phyloP scores from a whole-genome alignment of 2,113 vertebrate genomes.

The Gambusia affinis region DNA sequence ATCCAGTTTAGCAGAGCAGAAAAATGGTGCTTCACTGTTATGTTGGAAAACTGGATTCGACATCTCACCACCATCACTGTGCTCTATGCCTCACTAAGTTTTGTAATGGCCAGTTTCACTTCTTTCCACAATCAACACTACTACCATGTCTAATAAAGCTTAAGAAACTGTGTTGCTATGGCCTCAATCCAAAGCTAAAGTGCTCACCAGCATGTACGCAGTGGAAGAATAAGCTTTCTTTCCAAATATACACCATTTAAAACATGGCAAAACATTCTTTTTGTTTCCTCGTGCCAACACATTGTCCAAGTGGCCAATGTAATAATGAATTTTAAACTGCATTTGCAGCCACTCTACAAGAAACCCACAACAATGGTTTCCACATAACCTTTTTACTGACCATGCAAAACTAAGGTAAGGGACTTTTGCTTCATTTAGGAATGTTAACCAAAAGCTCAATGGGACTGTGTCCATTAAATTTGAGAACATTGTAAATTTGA shows the following conservation, averaged over 20 bases:
- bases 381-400: constrained; percentile 67
- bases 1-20: not conserved
- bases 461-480: not conserved
- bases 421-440: constrained; percentile 36
- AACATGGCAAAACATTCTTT: constrained; percentile 57
- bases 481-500: not conserved
- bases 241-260: constrained; percentile 28
- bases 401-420: constrained; percentile 44
- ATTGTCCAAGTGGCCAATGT: constrained; percentile 67
- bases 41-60: constrained; percentile 22
- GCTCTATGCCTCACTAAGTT: constrained; percentile 27
- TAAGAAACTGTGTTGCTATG: constrained; percentile 56
- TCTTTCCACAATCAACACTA: constrained; percentile 44
- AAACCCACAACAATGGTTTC: constrained; percentile 72
- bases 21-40: not conserved
- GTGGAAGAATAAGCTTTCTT: constrained; percentile 38
- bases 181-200: constrained; percentile 47
- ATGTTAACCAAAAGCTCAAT: constrained; percentile 43
- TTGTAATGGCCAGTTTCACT: constrained; percentile 31
- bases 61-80: constrained; percentile 39
- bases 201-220: constrained; percentile 44
- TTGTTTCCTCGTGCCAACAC: constrained; percentile 63
- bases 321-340: constrained; percentile 66
- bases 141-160: constrained; percentile 57
- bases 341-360: constrained; percentile 73